Base-by-base conservation (phyloP, 1,140 invertebrate genomes). In the Calycopis cecrops region DNA sequence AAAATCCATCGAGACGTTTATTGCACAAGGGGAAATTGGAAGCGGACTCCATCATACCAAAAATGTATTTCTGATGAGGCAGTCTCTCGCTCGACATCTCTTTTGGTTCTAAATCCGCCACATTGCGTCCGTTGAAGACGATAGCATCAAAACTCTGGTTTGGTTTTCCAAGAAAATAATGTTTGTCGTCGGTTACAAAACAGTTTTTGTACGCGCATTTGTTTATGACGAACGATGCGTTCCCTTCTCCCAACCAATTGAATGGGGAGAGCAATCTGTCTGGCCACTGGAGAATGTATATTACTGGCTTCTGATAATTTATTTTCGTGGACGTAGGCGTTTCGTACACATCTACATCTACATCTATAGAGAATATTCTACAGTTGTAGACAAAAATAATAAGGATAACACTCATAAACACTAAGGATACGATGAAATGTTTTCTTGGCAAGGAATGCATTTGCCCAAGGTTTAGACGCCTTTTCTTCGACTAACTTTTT, bases 31-130 rank as follows among this genome's bases (percentile, higher is more conserved):
- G 71, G 40, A 76, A 83, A 40, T 77, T 76, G 4, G 65, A 62
- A 0, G 77, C 48, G 0, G 85, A 85, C 57, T 88, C 83, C 55
- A 80, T 79, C 1, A 60, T 71, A 9, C 67, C 73, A 38, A 83
- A 84, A 12, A 86, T 72, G 34, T 77, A 88, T 58, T 84, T 85
- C 50, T 87, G 83, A 10, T 59, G 55, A 3, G 51, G 48, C 0
- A 67, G 62, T 21, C 76, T 60, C 17, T 60, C 49, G 35, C 48
- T 12, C 0, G 76, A 72, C 42, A 77, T 55, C 18, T 66, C 47
- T 10, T 58, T 57, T 1, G 60, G 38, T 53, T 62, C 59, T 10
- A 66, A n/a, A 7, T 62, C 3, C 17, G 70, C 56, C 0, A 75
- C 57, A 18, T 79, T 67, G 1, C 69, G 68, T 0, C 71, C 75